Base-by-base conservation (phyloP, 2,888 invertebrate species). In the Andrena camellia region DNA sequence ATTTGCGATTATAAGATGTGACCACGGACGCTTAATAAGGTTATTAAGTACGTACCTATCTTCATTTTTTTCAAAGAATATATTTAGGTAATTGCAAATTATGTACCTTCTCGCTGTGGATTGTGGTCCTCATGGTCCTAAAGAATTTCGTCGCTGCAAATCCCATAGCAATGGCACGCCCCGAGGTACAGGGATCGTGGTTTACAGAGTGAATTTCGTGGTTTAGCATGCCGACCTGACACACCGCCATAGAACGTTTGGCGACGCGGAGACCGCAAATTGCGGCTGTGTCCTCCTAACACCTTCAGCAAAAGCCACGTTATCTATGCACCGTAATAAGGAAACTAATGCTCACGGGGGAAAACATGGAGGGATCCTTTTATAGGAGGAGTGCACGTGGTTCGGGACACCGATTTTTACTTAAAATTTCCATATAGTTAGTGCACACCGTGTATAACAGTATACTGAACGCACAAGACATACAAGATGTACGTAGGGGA, bases 171-270 rank as follows among this genome's bases (percentile, higher is more conserved):
- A n/a, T 29, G 75, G 33, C 52, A 71, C 20, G 35, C n/a, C 57
- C 52, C 50, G 63, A 75, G 62, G 83, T 63, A 73, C 66, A 59
- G 52, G 42, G 62, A 42, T 69, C 77, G 84, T 54, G 84, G 84
- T 84, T 77, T 74, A 8, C 71, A 70, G 68, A 84, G 84, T 77
- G 84, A 84, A 84, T 80, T 80, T 68, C 42, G 84, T 64, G 84
- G 84, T 77, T 76, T 69, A 75, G 71, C 68, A 71, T 71, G 63
- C 68, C 82, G 75, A 75, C 75, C 81, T 75, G 81, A 81, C 84
- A 77, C 52, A 66, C 80, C 70, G 50, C 84, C 76, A 71, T 69
- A 71, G 64, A 77, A 77, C 84, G 84, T 84, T 84, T 68, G 80
- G 73, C 73, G 84, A 84, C 80, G 74, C 42, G 66, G 62, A 54